phyloP scores from a whole-genome alignment of 2,888 invertebrate genomes.

The Nineta flava region DNA sequence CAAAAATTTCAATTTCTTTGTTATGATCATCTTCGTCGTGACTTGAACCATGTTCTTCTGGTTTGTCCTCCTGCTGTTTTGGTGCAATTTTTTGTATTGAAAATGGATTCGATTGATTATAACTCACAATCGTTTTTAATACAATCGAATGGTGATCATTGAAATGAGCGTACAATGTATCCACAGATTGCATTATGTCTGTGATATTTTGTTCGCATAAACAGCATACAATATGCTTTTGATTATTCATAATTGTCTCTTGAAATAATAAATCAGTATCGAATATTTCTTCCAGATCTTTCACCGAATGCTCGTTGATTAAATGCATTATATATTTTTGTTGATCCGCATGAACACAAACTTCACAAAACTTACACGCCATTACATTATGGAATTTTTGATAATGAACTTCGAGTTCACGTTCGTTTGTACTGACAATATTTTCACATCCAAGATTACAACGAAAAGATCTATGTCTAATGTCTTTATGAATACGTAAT shows the following conservation, averaged over 20 bases:
- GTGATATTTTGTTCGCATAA: constrained; percentile 2
- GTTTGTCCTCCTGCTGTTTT: not conserved
- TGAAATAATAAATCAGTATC: not conserved
- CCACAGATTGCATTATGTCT: not conserved
- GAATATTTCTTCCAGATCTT: not conserved
- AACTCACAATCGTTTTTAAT: constrained; percentile 3
- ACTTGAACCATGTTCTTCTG: not conserved
- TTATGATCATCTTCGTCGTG: not conserved
- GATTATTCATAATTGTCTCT: not conserved
- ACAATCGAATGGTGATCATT: not conserved
- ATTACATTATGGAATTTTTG: constrained; percentile 3
- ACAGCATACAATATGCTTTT: not conserved
- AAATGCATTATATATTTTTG: constrained; percentile 2
- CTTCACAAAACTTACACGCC: constrained; percentile 4
- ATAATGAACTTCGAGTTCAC: constrained; percentile 1
- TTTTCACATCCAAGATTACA: constrained; percentile 5
- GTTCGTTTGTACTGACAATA: not conserved
- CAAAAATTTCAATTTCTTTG: not conserved
- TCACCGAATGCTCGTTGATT: constrained; percentile 1
- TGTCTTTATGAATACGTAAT: constrained; percentile 3
- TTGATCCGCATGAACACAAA: not conserved
- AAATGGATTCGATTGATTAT: constrained; percentile 3
- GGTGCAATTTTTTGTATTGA: not conserved
- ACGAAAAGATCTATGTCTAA: constrained; percentile 2
- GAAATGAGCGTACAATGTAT: constrained; percentile 1